Base-by-base conservation (phyloP, 2,797 vertebrate species). In the Gastrophryne carolinensis region DNA sequence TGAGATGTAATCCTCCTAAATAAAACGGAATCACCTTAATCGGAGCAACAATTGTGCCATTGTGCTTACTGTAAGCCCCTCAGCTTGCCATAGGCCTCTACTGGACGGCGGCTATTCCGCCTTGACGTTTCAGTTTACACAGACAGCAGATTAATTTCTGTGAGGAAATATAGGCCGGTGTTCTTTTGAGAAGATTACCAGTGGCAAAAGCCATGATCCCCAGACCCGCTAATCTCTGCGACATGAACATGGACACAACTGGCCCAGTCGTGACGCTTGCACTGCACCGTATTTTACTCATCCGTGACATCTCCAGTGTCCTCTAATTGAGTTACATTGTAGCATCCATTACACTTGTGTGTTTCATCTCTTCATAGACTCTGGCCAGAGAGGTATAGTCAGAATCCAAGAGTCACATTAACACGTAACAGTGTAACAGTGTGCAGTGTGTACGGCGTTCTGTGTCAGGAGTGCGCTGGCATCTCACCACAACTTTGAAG, bases 171-270 rank as follows among this genome's bases (percentile, higher is more conserved):
- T 69, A 47, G 37, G 56, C 29, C 30, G 11, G 15, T 56, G 37
- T 65, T 56, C 50, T 49, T 77, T 26, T 57, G 23, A 71, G 58
- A 29, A 50, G 60, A 72, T 72, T 78, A 78, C 32, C 52, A 52
- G 44, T 66, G 23, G 61, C 37, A 66, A 49, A 72, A 65, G 68
- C 50, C 67, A 10, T 49, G 75, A 72, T 72, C 75, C 60, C 9
- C 21, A 24, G 60, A 23, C 60, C 30, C 10, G 8, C 67, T 78
- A 78, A 78, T 72, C 68, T 72, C 30, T n/a, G 24, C 17, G 29
- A 44, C 24, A 35, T 64, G 52, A 64, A 64, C 39, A 47, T 41
- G 63, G 74, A 62, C 17, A 15, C n/a, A 37, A 17, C 12, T 56
- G 21, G 56, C 50, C 29, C 29, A 0, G 19, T n/a, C n/a, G n/a